Conservation (phyloP, 2,797 vertebrate species). For the Macropodus opercularis region DNA sequence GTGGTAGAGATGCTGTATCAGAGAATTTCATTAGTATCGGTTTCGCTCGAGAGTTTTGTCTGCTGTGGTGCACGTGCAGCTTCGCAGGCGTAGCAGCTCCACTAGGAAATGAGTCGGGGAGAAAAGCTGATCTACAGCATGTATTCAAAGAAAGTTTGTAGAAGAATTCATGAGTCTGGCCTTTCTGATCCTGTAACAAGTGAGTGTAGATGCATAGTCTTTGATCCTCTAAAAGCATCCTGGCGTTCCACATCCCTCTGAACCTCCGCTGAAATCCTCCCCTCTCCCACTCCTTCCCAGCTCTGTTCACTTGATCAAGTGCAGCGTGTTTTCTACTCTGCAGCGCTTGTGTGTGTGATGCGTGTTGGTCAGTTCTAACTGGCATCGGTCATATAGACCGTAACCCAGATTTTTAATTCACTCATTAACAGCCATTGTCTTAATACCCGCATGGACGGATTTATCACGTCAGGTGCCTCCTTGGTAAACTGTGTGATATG, state of each 20-base stretch:
- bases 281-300: constrained; percentile 9
- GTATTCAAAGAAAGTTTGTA: constrained; percentile 17
- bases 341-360: background rate
- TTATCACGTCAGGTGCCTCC: background rate
- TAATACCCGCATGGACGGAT: too few relatives aligned
- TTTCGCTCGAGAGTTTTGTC: constrained; percentile 33
- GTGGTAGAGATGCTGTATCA: constrained; percentile 25
- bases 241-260: constrained; percentile 11
- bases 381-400: too few relatives aligned
- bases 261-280: constrained; percentile 3
- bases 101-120: constrained; percentile 15
- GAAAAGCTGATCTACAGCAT: constrained; percentile 22
- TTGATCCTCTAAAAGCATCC: constrained; percentile 30
- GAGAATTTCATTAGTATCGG: constrained; percentile 49
- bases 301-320: constrained; percentile 16
- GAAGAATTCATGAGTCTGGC: constrained; percentile 19
- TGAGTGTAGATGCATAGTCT: constrained; percentile 10
- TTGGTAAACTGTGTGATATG: constrained; percentile 1
- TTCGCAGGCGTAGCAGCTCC: constrained; percentile 17
- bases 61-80: constrained; percentile 9
- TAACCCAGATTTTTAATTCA: too few relatives aligned
- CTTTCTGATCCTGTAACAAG: constrained; percentile 23
- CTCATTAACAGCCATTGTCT: too few relatives aligned
- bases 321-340: background rate
- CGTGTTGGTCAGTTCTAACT: too few relatives aligned